These are phyloP conservation scores for Thecophora atra DNA, from an alignment of 2,888 invertebrate species.

Conservation along the genomic window DNA sequence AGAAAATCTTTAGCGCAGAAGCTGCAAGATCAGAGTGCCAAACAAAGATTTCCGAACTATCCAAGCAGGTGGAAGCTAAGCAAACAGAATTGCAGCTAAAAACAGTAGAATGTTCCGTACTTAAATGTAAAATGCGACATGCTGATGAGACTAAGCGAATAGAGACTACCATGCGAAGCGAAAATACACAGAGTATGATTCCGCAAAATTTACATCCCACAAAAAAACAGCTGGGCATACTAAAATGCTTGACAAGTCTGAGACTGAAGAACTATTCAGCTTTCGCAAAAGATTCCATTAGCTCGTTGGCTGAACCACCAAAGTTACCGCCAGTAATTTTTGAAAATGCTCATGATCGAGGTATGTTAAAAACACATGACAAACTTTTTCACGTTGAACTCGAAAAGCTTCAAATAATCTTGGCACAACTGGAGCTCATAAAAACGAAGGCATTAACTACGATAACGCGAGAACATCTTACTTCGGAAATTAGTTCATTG, in stretches of 20 bases:
- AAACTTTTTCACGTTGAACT: slow-evolving; percentile 57
- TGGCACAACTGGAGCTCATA: slow-evolving; percentile 52
- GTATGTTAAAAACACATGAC: slow-evolving; percentile 48
- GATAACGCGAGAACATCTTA: background rate
- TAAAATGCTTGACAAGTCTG: slow-evolving; percentile 50
- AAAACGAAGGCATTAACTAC: slow-evolving; percentile 16
- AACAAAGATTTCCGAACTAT: slow-evolving; percentile 55
- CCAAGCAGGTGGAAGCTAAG: slow-evolving; percentile 56
- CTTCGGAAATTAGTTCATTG: slow-evolving; percentile 45
- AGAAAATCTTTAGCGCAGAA: slow-evolving; percentile 55
- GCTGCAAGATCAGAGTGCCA: slow-evolving; percentile 53
- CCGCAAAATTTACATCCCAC: background rate
- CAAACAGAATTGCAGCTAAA: slow-evolving; percentile 56
- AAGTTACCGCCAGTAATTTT: slow-evolving; percentile 43
- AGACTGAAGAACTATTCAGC: slow-evolving; percentile 38
- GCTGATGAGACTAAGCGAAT: slow-evolving; percentile 47
- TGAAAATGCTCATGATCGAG: slow-evolving; percentile 46
- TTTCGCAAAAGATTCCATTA: background rate
- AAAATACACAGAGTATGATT: slow-evolving; percentile 9
- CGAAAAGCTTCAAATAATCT: slow-evolving; percentile 52
- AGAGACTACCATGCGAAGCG: slow-evolving; percentile 46
- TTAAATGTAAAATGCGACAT: slow-evolving; percentile 57
- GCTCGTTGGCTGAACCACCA: background rate
- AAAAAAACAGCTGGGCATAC: slow-evolving; percentile 30
- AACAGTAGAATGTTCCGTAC: slow-evolving; percentile 53